These are phyloP conservation scores for Amazonetta brasiliensis DNA, from an alignment of 2,797 vertebrate genomes.

Conservation along the genomic window DNA sequence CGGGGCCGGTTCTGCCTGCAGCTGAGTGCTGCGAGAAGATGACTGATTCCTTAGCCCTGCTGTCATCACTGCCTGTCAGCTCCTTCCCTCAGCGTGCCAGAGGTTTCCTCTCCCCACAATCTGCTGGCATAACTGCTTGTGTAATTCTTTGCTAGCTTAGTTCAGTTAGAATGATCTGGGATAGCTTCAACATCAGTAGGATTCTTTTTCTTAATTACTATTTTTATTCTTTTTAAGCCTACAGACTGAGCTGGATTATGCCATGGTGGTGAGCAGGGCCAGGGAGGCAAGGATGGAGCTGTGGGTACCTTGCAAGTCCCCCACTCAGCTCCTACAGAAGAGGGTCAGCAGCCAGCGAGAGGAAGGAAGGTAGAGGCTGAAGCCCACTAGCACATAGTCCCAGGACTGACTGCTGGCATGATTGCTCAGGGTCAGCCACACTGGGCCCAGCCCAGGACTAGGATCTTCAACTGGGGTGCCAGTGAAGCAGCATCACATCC, in stretches of 20 bases:
- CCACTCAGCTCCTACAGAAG: neutral
- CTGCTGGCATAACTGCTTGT: neutral
- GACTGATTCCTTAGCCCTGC: neutral
- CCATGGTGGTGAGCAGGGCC: neutral
- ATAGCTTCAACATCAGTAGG: neutral
- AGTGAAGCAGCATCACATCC: neutral
- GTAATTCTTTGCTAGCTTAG: neutral
- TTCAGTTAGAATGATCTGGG: neutral
- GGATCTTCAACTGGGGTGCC: neutral
- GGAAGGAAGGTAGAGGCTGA: neutral
- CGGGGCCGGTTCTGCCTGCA: fast-evolving
- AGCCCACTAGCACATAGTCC: fast-evolving
- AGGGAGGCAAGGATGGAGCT: neutral
- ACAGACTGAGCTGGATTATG: neutral
- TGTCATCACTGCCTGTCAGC: neutral
- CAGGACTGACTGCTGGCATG: neutral
- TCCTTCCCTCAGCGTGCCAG: neutral
- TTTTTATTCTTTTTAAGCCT: neutral
- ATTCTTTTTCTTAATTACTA: neutral
- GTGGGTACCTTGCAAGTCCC: neutral
- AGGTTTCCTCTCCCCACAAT: neutral
- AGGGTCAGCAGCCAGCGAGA: neutral
- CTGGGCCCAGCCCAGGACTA: neutral
- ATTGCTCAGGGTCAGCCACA: neutral
- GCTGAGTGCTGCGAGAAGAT: fast-evolving